Evolutionary conservation across 2,113 vertebrate species (phyloP).

Genomic region (Potamarius usumacintae): DNA sequence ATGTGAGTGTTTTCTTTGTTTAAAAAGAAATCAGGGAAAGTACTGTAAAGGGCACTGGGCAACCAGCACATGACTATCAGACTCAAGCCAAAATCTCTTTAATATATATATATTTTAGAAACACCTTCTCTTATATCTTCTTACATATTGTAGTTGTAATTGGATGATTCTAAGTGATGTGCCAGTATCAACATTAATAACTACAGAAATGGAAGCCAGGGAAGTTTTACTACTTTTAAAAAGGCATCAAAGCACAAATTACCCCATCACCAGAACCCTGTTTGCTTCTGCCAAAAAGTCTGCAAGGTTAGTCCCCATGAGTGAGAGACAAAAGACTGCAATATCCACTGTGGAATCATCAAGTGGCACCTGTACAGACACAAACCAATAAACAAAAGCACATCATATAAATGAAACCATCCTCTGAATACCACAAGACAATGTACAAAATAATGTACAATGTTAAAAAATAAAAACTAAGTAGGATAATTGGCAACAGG

Average conservation of each 20-base stretch:
- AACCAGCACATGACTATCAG: neutral
- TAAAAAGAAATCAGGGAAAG: neutral
- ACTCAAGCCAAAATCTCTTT: neutral
- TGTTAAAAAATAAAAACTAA: neutral
- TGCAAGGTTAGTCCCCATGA: conserved; percentile 92
- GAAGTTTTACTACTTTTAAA: neutral
- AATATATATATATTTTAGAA: too few relatives aligned
- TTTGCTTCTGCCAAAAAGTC: conserved; percentile 91
- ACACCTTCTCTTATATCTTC: neutral
- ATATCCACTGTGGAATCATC: conserved; percentile 78
- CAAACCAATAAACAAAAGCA: neutral
- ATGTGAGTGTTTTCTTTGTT: neutral
- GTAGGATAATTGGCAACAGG: too few relatives aligned
- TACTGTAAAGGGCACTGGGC: neutral
- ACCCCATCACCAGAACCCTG: conserved; percentile 86
- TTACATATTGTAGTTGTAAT: neutral
- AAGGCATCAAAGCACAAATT: conserved; percentile 32
- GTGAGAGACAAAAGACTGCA: conserved; percentile 89
- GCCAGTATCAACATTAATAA: neutral
- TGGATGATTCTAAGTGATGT: neutral
- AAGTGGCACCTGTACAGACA: conserved; percentile 81
- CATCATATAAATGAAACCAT: neutral
- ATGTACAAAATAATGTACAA: neutral
- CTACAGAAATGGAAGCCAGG: neutral
- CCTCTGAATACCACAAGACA: neutral